Conservation (phyloP, 2,888 invertebrate genomes). For the Eledone cirrhosa region DNA sequence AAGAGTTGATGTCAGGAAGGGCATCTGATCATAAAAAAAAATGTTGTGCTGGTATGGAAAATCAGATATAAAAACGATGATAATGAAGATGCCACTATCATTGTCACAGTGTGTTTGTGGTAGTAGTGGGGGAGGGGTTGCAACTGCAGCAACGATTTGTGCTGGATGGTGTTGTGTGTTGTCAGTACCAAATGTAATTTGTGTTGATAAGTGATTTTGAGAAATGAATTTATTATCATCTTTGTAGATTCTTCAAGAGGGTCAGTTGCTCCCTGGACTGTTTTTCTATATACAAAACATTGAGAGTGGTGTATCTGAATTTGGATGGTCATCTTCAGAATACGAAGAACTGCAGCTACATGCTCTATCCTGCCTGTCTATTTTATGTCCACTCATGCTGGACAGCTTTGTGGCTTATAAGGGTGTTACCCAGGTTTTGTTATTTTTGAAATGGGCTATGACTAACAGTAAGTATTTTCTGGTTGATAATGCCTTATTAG, state of each 20-base stretch:
- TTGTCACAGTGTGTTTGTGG: too few relatives aligned
- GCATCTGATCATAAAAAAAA: too few relatives aligned
- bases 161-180: too few relatives aligned
- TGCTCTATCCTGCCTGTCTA: slow-evolving; percentile 63
- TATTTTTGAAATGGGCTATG: slow-evolving; percentile 66
- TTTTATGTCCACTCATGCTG: slow-evolving; percentile 62
- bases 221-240: not conserved
- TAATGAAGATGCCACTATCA: too few relatives aligned
- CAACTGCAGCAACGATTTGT: too few relatives aligned
- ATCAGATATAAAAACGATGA: too few relatives aligned
- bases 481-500: not conserved
- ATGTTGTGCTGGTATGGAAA: too few relatives aligned
- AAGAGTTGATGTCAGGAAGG: too few relatives aligned
- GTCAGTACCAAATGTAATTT: too few relatives aligned
- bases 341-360: slow-evolving; percentile 67
- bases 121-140: too few relatives aligned
- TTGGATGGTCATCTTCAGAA: slow-evolving; percentile 65
- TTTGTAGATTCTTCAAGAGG: slow-evolving; percentile 62
- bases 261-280: slow-evolving; percentile 62
- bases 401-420: slow-evolving; percentile 66
- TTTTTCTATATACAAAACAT: slow-evolving; percentile 64
- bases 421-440: slow-evolving; percentile 63
- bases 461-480: slow-evolving; percentile 50
- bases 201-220: too few relatives aligned
- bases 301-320: slow-evolving; percentile 53